Evolutionary conservation across 30 jellyfish, hydroid and myxozoan species (phyloP), one percentile per base, ranked within the genome.

Genomic region (Cassiopea andromeda): DNA sequence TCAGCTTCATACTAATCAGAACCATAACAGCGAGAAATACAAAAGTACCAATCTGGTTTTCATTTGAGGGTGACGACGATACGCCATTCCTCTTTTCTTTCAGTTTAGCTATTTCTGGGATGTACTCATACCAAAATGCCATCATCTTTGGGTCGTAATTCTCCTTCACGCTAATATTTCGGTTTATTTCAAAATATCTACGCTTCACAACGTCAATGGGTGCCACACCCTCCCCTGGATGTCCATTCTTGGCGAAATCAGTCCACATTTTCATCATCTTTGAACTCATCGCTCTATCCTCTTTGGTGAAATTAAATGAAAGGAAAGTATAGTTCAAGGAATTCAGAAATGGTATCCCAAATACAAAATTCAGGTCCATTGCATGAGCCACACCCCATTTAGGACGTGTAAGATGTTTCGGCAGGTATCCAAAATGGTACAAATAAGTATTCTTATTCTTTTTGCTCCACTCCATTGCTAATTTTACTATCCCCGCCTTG

Each of bases 231-330:
- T 76, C 64, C 48, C 69, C 83, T n/a, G 93, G 93, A 16, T 75
- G 75, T 69, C 93, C 93, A 1, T 87, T 75, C 54, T 76, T 75
- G 3, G 93, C 93, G 27, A 86, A 86, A 38, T 86, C 78, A 44
- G 93, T 69, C 93, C 93, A 86, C 89, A 86, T 75, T 66, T 60
- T 46, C 93, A 86, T 86, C 84, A 86, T 48, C 47, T n/a, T 64
- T 17, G 16, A 14, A 19, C 78, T 44, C 64, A 86, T 58, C 19
- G 13, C 76, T 13, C 18, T 60, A 10, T 86, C 93, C 43, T 76
- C 84, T 14, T 18, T 0, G 1, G 93, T 86, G 69, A 44, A 86
- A n/a, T 86, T 86, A 17, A 77, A 16, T 18, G 76, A 54, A 6
- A 60, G 66, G 1, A 10, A 16, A 1, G 68, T 74, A 0, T 77